phyloP scores from a whole-genome alignment of 2,797 vertebrate genomes.

The Pogonophryne albipinna region DNA sequence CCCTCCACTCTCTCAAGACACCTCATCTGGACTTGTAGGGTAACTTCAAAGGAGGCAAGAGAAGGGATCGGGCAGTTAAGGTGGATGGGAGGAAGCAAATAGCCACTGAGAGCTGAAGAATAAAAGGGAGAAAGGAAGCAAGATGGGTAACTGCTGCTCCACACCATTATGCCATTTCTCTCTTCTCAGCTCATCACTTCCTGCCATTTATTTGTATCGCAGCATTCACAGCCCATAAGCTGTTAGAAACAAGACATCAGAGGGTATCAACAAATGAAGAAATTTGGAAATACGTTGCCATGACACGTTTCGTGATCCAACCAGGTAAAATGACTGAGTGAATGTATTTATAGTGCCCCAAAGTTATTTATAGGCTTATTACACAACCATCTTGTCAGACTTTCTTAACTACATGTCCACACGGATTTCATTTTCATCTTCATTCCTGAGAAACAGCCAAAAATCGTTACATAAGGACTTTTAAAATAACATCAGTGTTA shows the following conservation, averaged over 20 bases:
- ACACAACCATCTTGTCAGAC: conserved; percentile 65
- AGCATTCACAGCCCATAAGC: conserved; percentile 34
- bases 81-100: conserved; percentile 23
- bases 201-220: conserved; percentile 33
- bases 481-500: conserved; percentile 59
- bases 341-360: conserved; percentile 66
- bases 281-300: conserved; percentile 27
- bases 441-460: conserved; percentile 47
- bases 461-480: conserved; percentile 65
- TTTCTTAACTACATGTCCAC: conserved; percentile 58
- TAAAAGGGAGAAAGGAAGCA: conserved; percentile 15
- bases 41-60: conserved; percentile 68
- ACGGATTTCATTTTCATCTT: conserved; percentile 34
- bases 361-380: conserved; percentile 70
- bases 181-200: conserved; percentile 38
- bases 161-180: conserved; percentile 14
- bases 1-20: conserved; percentile 58
- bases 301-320: conserved; percentile 36
- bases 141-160: conserved; percentile 26
- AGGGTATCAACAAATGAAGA: conserved; percentile 40
- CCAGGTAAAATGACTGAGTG: conserved; percentile 40
- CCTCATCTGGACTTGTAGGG: conserved; percentile 59
- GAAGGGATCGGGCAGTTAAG: conserved; percentile 43
- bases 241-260: conserved; percentile 44
- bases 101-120: conserved; percentile 33